These are phyloP conservation scores for Glyphotaelius pellucidus DNA, from an alignment of 2,888 invertebrate genomes.

Conservation along the genomic window DNA sequence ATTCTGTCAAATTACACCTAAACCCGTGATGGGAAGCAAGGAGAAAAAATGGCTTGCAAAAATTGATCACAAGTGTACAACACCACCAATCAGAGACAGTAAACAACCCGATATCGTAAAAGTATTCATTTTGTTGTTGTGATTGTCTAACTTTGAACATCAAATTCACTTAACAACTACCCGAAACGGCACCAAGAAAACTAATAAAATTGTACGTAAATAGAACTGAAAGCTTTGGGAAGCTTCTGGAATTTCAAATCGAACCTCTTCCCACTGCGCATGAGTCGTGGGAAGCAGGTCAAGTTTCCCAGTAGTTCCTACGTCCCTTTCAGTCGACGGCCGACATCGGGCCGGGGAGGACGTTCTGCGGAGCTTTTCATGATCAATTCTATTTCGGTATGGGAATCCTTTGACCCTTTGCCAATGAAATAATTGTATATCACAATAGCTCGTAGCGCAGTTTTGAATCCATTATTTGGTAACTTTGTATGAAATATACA, in stretches of 20 bases:
- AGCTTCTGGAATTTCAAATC: slow-evolving; percentile 35
- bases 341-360: slow-evolving; percentile 15
- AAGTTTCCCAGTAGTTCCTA: slow-evolving; percentile 37
- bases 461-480: no score
- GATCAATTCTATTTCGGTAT: not conserved
- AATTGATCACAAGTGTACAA: not conserved
- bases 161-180: not conserved
- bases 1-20: not conserved
- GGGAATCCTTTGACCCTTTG: not conserved
- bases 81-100: not conserved
- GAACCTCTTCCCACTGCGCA: slow-evolving; percentile 35
- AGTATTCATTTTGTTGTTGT: not conserved
- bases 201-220: not conserved
- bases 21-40: not conserved
- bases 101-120: not conserved
- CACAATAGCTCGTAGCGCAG: not conserved
- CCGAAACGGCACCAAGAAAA: not conserved
- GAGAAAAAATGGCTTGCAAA: no score
- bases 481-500: no score
- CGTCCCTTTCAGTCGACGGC: slow-evolving; percentile 29
- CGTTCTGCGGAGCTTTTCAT: not conserved
- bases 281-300: slow-evolving; percentile 47
- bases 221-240: slow-evolving; percentile 16
- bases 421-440: not conserved
- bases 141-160: not conserved